Evolutionary conservation across 2,888 invertebrate genomes (phyloP), one percentile per base, ranked within the genome.

Genomic region (Tricholauxania praeusta): DNA sequence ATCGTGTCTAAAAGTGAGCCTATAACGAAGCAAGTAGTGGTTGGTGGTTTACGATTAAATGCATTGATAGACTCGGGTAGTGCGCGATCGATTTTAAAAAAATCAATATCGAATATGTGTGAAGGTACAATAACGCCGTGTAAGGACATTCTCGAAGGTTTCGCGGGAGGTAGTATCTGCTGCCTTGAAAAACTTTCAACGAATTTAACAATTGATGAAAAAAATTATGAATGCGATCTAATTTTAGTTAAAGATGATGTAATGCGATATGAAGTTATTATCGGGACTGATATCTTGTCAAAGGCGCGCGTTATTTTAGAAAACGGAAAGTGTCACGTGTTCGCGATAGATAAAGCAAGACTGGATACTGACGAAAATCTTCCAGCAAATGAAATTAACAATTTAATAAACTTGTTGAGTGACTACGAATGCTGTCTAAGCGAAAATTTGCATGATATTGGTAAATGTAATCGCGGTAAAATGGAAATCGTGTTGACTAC

Each of bases 401-500:
- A 66, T 47, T 8, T 72, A n/a, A 15, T 51, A 14, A 15, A 12
- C n/a, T 52, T 71, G 17, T 47, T 76, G 10, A 70, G 62, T 53
- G 60, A 64, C 14, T 74, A 73, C 52, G 47, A 57, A 12, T 12
- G 12, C 4, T 73, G 73, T 73, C 68, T 77, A n/a, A 62, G 68
- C 14, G 73, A 72, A 12, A 60, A 71, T 10, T 32, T 73, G 14
- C 64, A 67, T 8, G 67, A 77, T 2, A 48, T 76, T 7, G 72
- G 77, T 10, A 73, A 71, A 62, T 72, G 72, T 52, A 28, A 28
- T 39, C 39, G 59, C 12, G 28, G 73, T 2, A 71, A 76, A 72
- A 76, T 76, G 72, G 28, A 74, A 22, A 75, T 76, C 22, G n/a
- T 49, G 14, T 17, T 72, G 15, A 71, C 47, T 6, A 55, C 68